phyloP scores from a whole-genome alignment of 2,113 vertebrate genomes.

The Halichoeres trimaculatus region DNA sequence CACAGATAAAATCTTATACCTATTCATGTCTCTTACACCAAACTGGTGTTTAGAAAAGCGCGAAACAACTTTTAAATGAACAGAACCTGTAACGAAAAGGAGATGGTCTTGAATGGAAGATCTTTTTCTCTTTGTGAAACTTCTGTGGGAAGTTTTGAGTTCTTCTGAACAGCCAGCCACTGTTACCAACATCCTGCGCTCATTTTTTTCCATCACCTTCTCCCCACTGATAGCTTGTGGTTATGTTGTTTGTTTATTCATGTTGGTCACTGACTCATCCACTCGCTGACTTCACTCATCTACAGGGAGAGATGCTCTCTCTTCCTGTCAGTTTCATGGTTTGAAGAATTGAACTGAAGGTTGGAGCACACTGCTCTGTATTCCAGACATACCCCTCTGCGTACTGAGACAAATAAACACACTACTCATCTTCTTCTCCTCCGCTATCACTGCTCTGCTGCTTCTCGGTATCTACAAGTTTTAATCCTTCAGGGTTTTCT shows the following conservation, averaged over 20 bases:
- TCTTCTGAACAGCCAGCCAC: not conserved
- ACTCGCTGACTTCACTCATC: slow-evolving; percentile 1
- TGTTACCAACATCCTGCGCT: slow-evolving; percentile 24
- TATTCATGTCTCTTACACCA: not conserved
- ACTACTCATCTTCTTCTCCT: slow-evolving; percentile 9
- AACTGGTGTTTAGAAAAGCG: not conserved
- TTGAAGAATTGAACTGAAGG: slow-evolving; percentile 68
- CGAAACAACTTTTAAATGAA: not conserved
- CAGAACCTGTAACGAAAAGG: not conserved
- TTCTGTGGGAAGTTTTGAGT: not conserved
- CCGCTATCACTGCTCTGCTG: slow-evolving; percentile 12
- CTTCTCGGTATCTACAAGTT: slow-evolving; percentile 14
- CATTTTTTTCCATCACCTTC: not conserved
- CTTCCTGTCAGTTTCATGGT: not conserved
- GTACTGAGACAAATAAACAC: slow-evolving; percentile 51
- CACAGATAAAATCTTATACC: not conserved
- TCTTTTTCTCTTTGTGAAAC: not conserved
- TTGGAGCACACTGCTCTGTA: slow-evolving; percentile 50
- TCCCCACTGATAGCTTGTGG: not conserved
- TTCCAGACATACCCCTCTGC: slow-evolving; percentile 68
- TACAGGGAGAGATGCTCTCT: not conserved
- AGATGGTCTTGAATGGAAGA: not conserved
- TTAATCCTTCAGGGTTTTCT: not conserved
- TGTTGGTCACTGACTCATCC: not conserved
- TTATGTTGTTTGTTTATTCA: not conserved